phyloP scores from a whole-genome alignment of 2,797 vertebrate genomes.

The Pithecia hirsuta region DNA sequence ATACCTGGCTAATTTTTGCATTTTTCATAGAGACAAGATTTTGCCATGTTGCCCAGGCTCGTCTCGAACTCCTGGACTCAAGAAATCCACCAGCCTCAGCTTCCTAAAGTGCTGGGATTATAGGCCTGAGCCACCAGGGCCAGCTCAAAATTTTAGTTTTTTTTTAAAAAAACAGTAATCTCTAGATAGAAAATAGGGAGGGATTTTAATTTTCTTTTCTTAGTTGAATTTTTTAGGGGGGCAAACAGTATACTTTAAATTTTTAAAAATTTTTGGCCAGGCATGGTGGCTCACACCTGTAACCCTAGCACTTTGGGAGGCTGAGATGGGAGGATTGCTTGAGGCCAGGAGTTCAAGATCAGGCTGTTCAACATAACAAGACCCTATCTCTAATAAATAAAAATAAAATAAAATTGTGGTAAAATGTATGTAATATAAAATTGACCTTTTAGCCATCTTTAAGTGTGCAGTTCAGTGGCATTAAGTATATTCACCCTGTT shows the following conservation, averaged over 20 bases:
- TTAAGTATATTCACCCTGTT: background rate
- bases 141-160: too few species aligned
- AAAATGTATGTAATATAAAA: background rate
- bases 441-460: background rate
- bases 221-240: background rate
- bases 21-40: too few species aligned
- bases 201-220: slow-evolving; percentile 19
- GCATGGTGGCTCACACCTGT: too few species aligned
- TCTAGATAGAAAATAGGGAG: background rate
- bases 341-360: background rate
- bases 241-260: background rate
- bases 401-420: background rate
- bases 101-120: too few species aligned
- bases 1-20: too few species aligned
- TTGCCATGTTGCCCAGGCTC: too few species aligned
- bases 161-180: background rate
- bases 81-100: too few species aligned
- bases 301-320: too few species aligned
- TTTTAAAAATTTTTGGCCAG: background rate
- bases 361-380: background rate
- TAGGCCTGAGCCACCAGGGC: too few species aligned
- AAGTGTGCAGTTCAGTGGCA: background rate
- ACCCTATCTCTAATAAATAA: background rate
- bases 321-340: background rate
- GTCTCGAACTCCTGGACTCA: too few species aligned